These are phyloP conservation scores for Mastomys coucha DNA, from an alignment of 2,113 vertebrate genomes.

Conservation along the genomic window DNA sequence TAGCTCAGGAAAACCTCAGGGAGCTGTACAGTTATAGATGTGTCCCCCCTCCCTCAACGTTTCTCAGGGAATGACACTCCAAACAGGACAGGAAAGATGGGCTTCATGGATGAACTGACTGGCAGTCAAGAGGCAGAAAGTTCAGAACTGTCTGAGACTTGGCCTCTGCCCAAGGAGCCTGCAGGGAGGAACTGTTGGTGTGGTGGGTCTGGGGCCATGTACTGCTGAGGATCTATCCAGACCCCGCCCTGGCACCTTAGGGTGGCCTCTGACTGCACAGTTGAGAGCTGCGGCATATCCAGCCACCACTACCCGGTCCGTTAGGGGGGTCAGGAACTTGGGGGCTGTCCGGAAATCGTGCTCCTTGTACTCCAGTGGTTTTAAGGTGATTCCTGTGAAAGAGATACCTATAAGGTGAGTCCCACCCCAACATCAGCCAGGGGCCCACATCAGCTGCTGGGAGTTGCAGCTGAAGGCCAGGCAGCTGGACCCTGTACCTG, in stretches of 20 bases:
- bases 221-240: neutral
- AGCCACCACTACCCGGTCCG: slow-evolving; percentile 91
- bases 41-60: no score
- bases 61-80: neutral
- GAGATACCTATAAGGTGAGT: fast-evolving
- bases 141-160: neutral
- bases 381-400: slow-evolving; percentile 84
- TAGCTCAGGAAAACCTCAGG: neutral
- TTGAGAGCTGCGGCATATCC: slow-evolving; percentile 92
- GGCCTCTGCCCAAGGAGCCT: neutral
- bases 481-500: slow-evolving; percentile 82
- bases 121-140: neutral
- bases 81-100: neutral
- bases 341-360: slow-evolving; percentile 89
- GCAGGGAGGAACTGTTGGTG: neutral
- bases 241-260: slow-evolving; percentile 87
- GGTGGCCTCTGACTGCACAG: slow-evolving; percentile 92
- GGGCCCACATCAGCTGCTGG: neutral
- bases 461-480: no score
- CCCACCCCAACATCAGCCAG: neutral
- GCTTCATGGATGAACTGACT: neutral
- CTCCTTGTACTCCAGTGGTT: slow-evolving; percentile 86
- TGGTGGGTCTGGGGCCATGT: fast-evolving
- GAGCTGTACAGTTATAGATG: fast-evolving
- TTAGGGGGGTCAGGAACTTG: slow-evolving; percentile 91